Conservation (phyloP, 1,140 invertebrate species). For the Drosophila burlai region DNA sequence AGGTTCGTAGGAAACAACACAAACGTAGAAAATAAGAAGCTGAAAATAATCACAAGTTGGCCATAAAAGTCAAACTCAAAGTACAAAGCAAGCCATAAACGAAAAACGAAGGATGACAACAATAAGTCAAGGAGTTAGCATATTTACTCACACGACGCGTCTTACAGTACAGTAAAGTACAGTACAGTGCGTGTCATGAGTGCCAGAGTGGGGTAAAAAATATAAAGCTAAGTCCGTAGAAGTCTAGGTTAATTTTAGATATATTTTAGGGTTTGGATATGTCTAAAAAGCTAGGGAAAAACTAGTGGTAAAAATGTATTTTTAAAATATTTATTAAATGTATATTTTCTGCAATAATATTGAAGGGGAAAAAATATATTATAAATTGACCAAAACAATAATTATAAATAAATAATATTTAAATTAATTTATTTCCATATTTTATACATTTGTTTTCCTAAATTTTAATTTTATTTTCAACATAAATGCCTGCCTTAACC, state of each 20-base stretch:
- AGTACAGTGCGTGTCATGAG: slow-evolving; percentile 27
- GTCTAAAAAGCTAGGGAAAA: neutral
- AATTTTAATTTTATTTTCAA: neutral
- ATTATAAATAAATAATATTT: too few species aligned
- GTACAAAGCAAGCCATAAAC: slow-evolving; percentile 80
- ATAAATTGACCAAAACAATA: too few species aligned
- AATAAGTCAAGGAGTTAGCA: slow-evolving; percentile 77
- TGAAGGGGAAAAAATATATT: too few species aligned
- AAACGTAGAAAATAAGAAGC: slow-evolving; percentile 21
- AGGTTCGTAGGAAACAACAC: slow-evolving; percentile 6
- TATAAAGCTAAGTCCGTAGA: neutral
- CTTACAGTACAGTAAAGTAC: neutral
- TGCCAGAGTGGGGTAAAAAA: neutral
- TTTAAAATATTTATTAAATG: neutral
- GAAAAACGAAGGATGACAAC: slow-evolving; percentile 71
- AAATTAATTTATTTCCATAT: neutral
- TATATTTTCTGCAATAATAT: neutral
- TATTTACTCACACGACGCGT: slow-evolving; percentile 45
- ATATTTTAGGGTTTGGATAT: neutral
- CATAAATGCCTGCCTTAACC: neutral
- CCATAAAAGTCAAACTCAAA: slow-evolving; percentile 75
- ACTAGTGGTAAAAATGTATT: neutral
- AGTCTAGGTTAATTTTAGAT: neutral
- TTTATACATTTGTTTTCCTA: neutral
- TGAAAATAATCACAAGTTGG: slow-evolving; percentile 75